Evolutionary conservation across 2,888 invertebrate species (phyloP), one percentile per base, ranked within the genome.

Genomic region (Carpatolechia fugitivella): DNA sequence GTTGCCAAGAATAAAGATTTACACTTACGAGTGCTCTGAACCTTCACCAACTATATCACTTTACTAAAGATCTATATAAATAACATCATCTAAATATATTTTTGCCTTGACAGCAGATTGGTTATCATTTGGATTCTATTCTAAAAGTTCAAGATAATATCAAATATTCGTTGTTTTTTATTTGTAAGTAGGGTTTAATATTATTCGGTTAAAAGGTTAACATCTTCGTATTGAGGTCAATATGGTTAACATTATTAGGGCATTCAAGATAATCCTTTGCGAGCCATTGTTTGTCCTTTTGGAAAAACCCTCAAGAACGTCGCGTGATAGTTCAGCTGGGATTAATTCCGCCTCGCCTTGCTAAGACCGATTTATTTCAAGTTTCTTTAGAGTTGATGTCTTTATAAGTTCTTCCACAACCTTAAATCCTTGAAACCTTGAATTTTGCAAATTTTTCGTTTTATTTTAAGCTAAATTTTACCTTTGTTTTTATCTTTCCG

Each of bases 281-380:
- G 29, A 10, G n/a, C 41, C 41, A 20, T 24, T 41, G 41, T 44
- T 6, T 31, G 30, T 47, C 31, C 31, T 47, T 31, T 47, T 31
- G 14, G 18, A 47, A 24, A 3, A 24, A 24, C 6, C 24, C 24
- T 31, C 14, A 30, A 13, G 1, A 31, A 30, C 47, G 31, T 47
- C 7, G 47, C 47, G 47, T 47, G 47, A 47, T 47, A 47, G 47
- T 47, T 47, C 47, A 47, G 47, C 8, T 31, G 31, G 31, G 47
- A 47, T 47, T 47, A 47, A 47, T 47, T 47, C n/a, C 13, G 14
- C 11, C 14, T 31, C 31, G 16, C 47, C 44, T 44, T 29, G 7
- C 10, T 5, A 33, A 33, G 10, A 10, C n/a, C 33, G 10, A n/a
- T 33, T 33, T n/a, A n/a, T 10, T 11, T 33, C 10, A 8, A 44